These are phyloP conservation scores for Bedellia somnulentella DNA, from an alignment of 2,888 invertebrate species.

Conservation along the genomic window DNA sequence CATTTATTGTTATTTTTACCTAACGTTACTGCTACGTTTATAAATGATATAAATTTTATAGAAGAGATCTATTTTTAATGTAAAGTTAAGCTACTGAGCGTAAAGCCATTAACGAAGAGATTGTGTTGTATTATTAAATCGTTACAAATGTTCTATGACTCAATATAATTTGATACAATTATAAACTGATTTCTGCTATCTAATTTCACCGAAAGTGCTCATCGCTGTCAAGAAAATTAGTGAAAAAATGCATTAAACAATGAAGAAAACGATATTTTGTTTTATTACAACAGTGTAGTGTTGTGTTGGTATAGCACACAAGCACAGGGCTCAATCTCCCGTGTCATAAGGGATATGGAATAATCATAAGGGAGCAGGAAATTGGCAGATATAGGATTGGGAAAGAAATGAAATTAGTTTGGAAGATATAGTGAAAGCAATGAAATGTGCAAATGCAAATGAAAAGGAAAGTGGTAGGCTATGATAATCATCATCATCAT, in stretches of 20 bases:
- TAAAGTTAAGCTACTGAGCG: constrained; percentile 48
- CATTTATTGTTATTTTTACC: constrained; percentile 50
- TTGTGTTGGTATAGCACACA: too few species aligned
- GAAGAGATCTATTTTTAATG: constrained; percentile 61
- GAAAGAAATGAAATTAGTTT: too few species aligned
- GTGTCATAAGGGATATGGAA: too few species aligned
- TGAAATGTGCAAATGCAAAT: too few species aligned
- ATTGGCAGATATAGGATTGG: too few species aligned
- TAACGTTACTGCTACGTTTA: constrained; percentile 52
- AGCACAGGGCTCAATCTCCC: too few species aligned
- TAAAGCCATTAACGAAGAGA: constrained; percentile 36
- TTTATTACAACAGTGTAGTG: background rate
- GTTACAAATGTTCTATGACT: too few species aligned
- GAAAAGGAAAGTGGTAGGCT: too few species aligned
- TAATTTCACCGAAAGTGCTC: constrained; percentile 73
- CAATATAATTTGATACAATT: constrained; percentile 45
- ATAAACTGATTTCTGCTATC: constrained; percentile 31
- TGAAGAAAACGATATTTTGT: background rate
- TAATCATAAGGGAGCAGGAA: too few species aligned
- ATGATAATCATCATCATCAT: too few species aligned
- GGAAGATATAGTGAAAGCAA: too few species aligned
- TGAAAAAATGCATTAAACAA: background rate
- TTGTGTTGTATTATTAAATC: constrained; percentile 31
- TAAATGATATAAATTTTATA: constrained; percentile 60
- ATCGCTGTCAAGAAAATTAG: constrained; percentile 63